Conservation (phyloP, 2,113 vertebrate species). For the Cyprinus carpio region DNA sequence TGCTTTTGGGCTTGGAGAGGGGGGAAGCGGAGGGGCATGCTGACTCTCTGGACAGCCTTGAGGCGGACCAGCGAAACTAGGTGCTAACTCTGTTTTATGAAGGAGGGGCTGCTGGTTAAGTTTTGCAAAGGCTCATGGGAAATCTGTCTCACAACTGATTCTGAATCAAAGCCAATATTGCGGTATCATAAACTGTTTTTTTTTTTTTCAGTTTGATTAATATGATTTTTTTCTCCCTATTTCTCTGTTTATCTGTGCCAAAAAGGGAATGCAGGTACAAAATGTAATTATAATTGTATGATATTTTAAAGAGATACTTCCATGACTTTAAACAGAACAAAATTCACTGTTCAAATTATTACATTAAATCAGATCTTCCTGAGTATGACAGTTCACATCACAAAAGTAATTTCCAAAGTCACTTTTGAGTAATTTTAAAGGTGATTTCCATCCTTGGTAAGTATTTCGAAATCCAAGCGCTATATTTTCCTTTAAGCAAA, state of each 20-base stretch:
- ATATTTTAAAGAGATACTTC: constrained; percentile 57
- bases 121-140: constrained; percentile 73
- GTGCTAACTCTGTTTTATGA: constrained; percentile 76
- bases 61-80: constrained; percentile 75
- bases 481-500: not conserved
- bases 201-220: constrained; percentile 8
- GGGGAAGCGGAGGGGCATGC: constrained; percentile 57
- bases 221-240: not conserved
- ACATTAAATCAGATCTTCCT: not conserved
- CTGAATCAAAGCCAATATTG: constrained; percentile 71
- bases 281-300: constrained; percentile 43
- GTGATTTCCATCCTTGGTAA: not conserved
- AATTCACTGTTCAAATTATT: not conserved
- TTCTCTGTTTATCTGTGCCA: not conserved
- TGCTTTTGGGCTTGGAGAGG: constrained; percentile 62
- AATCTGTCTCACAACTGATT: constrained; percentile 77
- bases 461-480: not conserved
- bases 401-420: not conserved
- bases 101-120: constrained; percentile 71
- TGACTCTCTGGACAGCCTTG: constrained; percentile 71
- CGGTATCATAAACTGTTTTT: constrained; percentile 66
- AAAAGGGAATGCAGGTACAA: not conserved
- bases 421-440: not conserved
- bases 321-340: not conserved
- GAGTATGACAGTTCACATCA: not conserved